These are phyloP conservation scores for Solenopsis invicta DNA, from an alignment of 1,140 invertebrate genomes.

Conservation along the genomic window DNA sequence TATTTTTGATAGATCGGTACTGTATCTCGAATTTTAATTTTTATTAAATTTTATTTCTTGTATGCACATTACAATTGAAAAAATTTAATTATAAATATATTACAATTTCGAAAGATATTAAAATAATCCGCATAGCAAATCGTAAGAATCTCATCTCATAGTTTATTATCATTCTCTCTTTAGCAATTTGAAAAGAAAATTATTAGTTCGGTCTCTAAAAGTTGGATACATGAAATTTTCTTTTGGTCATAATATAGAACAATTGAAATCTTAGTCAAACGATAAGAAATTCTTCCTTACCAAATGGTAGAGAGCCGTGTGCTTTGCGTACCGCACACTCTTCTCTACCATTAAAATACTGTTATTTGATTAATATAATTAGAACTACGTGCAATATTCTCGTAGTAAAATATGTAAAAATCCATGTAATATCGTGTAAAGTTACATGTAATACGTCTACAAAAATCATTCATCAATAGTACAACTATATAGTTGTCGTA, in stretches of 20 bases:
- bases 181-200: background rate
- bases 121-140: background rate
- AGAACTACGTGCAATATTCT: conserved; percentile 69
- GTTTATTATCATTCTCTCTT: background rate
- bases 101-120: conserved; percentile 19
- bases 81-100: background rate
- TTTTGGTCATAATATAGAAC: conserved; percentile 56
- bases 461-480: conserved; percentile 44
- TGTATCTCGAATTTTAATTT: conserved; percentile 19
- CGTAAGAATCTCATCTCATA: conserved; percentile 10
- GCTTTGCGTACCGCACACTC: conserved; percentile 72
- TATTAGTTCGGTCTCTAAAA: background rate
- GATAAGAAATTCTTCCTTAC: conserved; percentile 76
- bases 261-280: conserved; percentile 65
- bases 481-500: background rate
- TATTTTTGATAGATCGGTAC: conserved; percentile 9
- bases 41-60: background rate
- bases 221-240: conserved; percentile 40
- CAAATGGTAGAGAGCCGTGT: conserved; percentile 58
- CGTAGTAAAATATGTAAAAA: conserved; percentile 39
- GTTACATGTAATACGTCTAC: background rate
- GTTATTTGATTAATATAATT: conserved; percentile 79
- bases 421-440: conserved; percentile 32
- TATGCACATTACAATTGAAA: too few relatives aligned
- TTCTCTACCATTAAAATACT: conserved; percentile 72